These are phyloP conservation scores for Alectura lathami DNA, from an alignment of 2,113 vertebrate species.

Conservation along the genomic window DNA sequence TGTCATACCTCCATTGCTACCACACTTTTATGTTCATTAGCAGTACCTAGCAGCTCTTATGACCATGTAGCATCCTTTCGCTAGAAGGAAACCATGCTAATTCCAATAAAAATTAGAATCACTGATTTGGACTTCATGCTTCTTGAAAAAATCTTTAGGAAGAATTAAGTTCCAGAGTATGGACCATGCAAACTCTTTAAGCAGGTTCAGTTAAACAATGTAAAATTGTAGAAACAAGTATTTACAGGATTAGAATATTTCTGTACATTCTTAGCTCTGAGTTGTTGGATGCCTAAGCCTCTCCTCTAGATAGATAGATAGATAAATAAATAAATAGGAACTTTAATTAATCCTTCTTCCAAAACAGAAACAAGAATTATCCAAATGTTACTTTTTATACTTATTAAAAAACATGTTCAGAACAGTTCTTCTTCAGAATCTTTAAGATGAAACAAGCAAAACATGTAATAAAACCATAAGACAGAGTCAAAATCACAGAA, in stretches of 20 bases:
- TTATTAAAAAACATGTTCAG: not conserved
- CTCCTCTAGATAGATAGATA: rapidly evolving
- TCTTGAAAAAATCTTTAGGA: not conserved
- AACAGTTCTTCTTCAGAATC: not conserved
- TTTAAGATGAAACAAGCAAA: not conserved
- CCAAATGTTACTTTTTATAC: not conserved
- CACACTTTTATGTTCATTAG: not conserved
- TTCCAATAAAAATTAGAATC: not conserved
- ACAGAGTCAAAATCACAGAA: not conserved
- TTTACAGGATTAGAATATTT: not conserved
- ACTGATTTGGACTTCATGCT: not conserved
- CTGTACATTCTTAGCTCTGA: not conserved
- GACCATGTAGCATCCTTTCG: not conserved
- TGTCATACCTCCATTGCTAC: not conserved
- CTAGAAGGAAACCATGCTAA: not conserved
- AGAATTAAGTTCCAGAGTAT: not conserved
- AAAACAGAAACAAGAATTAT: not conserved
- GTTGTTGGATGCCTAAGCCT: not conserved
- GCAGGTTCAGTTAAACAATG: rapidly evolving
- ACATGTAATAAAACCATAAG: not conserved
- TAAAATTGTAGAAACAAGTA: not conserved
- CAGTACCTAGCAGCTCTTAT: not conserved
- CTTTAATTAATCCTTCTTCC: not conserved
- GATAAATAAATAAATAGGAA: not conserved
- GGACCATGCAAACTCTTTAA: not conserved